These are phyloP conservation scores for Volucella inflata DNA, from an alignment of 2,888 invertebrate genomes.

Conservation along the genomic window DNA sequence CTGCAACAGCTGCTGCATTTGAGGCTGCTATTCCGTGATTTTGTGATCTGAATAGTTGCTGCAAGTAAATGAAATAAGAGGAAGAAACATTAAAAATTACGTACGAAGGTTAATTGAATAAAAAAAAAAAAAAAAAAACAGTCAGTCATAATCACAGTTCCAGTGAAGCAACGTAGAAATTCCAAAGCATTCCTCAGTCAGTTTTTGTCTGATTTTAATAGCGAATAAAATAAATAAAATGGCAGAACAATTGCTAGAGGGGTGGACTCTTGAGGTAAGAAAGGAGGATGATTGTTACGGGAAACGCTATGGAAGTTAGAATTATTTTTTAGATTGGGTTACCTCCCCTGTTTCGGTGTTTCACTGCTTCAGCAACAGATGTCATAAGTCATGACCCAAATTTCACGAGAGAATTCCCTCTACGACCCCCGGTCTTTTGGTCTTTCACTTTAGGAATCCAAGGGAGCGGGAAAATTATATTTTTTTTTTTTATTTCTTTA, in stretches of 20 bases:
- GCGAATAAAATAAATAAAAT: conserved; percentile 52
- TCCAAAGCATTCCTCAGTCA: not conserved
- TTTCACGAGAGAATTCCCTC: conserved; percentile 58
- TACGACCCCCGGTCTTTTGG: not conserved
- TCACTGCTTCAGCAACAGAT: conserved; percentile 70
- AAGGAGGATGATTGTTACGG: not conserved
- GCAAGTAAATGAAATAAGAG: conserved; percentile 76
- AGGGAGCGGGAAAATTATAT: conserved; percentile 54
- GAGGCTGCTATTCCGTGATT: conserved; percentile 88
- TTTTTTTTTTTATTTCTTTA: conserved; percentile 54
- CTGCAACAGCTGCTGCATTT: conserved; percentile 82
- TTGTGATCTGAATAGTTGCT: conserved; percentile 96
- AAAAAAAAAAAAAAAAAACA: not conserved
- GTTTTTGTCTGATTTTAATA: conserved; percentile 35
- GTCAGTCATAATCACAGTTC: not conserved
- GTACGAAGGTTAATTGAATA: conserved; percentile 34
- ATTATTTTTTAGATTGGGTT: not conserved
- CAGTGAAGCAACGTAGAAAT: not conserved
- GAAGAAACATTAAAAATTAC: conserved; percentile 24
- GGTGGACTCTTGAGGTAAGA: not conserved
- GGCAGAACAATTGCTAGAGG: conserved; percentile 36
- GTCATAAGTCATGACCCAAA: conserved; percentile 76
- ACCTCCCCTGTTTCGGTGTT: not conserved
- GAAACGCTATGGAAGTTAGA: too few relatives aligned
- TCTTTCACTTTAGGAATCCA: not conserved